phyloP scores from a whole-genome alignment of 2,797 vertebrate species.

The Diplodus sargus region DNA sequence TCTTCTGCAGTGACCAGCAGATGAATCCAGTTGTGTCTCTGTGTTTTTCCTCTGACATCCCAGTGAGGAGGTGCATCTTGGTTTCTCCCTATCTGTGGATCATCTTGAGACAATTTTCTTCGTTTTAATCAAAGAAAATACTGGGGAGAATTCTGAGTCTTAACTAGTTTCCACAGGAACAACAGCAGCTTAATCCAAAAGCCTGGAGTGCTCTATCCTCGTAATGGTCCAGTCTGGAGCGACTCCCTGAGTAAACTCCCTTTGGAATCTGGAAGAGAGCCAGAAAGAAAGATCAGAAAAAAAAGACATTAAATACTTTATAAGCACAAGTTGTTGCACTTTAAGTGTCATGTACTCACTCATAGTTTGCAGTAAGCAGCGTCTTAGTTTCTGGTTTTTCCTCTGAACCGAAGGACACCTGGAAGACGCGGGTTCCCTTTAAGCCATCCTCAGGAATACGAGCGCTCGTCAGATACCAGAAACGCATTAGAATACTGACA shows the following conservation, averaged over 20 bases:
- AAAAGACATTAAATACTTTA: not conserved
- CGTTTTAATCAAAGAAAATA: constrained; percentile 4
- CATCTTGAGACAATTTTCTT: not conserved
- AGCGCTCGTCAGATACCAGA: constrained; percentile 94
- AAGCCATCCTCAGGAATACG: constrained; percentile 86
- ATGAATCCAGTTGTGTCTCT: constrained; percentile 18
- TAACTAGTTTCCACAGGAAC: constrained; percentile 7
- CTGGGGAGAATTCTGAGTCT: not conserved
- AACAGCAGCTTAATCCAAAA: constrained; percentile 86
- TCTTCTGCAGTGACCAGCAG: not conserved
- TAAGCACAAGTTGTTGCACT: not conserved
- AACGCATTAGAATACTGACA: constrained; percentile 95
- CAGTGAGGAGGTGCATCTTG: not conserved
- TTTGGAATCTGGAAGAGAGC: constrained; percentile 88
- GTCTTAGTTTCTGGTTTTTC: constrained; percentile 84
- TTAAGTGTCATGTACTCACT: constrained; percentile 84
- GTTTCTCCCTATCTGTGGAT: not conserved
- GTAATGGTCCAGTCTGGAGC: constrained; percentile 95
- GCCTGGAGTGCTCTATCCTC: constrained; percentile 92
- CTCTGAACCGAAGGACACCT: constrained; percentile 84
- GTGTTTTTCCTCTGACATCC: constrained; percentile 4
- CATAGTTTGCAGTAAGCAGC: constrained; percentile 92
- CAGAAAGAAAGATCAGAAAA: not conserved
- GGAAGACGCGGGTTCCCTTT: constrained; percentile 87
- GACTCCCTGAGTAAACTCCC: constrained; percentile 96